These are phyloP conservation scores for Conistra vaccinii DNA, from an alignment of 2,888 invertebrate species.

Conservation along the genomic window DNA sequence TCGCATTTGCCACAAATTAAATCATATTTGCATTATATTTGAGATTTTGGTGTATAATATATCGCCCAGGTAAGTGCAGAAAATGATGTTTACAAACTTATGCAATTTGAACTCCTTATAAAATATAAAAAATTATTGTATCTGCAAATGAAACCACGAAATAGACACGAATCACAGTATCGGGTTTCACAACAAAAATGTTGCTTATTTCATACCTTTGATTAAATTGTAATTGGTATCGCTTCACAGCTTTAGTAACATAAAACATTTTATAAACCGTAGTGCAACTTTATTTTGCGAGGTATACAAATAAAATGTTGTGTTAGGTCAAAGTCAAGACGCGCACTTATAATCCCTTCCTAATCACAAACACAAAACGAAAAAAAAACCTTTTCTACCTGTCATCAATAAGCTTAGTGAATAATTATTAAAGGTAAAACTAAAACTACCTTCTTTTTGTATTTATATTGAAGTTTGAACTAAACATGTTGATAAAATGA, in stretches of 20 bases:
- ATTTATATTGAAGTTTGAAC: slow-evolving; percentile 58
- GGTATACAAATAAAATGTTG: slow-evolving; percentile 22
- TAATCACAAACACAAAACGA: slow-evolving; percentile 41
- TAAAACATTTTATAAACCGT: background rate
- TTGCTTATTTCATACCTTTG: background rate
- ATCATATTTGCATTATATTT: background rate
- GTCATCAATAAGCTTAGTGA: slow-evolving; percentile 21
- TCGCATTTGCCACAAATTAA: background rate
- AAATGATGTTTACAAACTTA: background rate
- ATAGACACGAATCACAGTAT: background rate
- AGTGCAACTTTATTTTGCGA: slow-evolving; percentile 61
- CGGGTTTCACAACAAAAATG: background rate
- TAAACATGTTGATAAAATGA: slow-evolving; percentile 73
- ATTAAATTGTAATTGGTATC: background rate
- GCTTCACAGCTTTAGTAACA: background rate
- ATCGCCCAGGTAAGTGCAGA: background rate
- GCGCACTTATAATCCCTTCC: slow-evolving; percentile 34
- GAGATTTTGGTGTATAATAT: background rate
- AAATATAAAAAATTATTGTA: background rate
- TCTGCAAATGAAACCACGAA: background rate
- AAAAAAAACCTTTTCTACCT: slow-evolving; percentile 23
- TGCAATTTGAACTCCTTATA: background rate
- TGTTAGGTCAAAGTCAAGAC: slow-evolving; percentile 23
- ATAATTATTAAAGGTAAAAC: slow-evolving; percentile 30
- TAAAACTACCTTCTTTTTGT: slow-evolving; percentile 43